These are phyloP conservation scores for Neoascia interrupta DNA, from an alignment of 2,888 invertebrate species.

Conservation along the genomic window DNA sequence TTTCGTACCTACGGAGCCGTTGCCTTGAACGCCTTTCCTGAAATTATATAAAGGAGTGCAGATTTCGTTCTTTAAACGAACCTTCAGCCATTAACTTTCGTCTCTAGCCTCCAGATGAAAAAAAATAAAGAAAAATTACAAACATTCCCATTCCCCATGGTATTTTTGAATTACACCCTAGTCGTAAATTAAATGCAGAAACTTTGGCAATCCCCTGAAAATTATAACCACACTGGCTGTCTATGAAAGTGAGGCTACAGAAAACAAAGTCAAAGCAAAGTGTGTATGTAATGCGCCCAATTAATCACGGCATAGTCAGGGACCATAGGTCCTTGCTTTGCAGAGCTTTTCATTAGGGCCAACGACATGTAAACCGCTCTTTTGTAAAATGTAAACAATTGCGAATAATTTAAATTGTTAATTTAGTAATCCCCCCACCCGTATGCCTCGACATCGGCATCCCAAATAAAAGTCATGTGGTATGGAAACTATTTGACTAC, in stretches of 20 bases:
- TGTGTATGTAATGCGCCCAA: conserved; percentile 17
- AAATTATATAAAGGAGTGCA: too few relatives aligned
- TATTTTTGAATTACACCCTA: conserved; percentile 35
- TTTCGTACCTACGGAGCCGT: too few relatives aligned
- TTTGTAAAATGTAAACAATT: conserved; percentile 29
- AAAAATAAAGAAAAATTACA: not conserved
- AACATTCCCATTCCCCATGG: too few relatives aligned
- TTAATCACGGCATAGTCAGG: conserved; percentile 43
- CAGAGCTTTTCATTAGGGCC: conserved; percentile 27
- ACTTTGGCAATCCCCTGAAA: conserved; percentile 48
- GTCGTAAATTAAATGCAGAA: conserved; percentile 47
- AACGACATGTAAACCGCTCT: conserved; percentile 30
- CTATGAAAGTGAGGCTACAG: not conserved
- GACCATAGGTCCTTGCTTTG: not conserved
- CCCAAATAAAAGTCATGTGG: conserved; percentile 27
- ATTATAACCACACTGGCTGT: conserved; percentile 23
- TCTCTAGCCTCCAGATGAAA: too few relatives aligned
- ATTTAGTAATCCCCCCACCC: conserved; percentile 22
- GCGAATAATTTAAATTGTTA: conserved; percentile 58
- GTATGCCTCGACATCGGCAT: not conserved
- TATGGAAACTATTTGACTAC: conserved; percentile 56
- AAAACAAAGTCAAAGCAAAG: conserved; percentile 2
- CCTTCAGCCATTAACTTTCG: too few relatives aligned
- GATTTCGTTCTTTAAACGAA: too few relatives aligned
- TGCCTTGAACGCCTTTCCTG: too few relatives aligned